A percentile compares a stretch with the other conserved stretches of the same genome.
These are phyloP conservation scores for Callipepla squamata DNA, from an alignment of 2,113 vertebrate species.

Conservation along the genomic window DNA sequence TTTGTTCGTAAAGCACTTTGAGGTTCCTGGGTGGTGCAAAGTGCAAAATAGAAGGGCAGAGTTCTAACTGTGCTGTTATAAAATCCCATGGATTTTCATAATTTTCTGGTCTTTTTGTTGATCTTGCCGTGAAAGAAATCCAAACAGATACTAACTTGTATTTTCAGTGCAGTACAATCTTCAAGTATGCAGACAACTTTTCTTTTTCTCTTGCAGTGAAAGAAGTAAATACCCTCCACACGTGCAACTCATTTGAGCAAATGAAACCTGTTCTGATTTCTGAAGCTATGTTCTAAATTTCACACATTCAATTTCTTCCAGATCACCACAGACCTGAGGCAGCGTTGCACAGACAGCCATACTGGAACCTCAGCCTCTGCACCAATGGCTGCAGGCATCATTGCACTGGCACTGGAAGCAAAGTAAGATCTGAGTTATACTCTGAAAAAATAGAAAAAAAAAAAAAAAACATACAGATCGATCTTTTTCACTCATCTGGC, in stretches of 20 bases:
- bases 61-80: neutral
- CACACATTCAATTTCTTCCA: slow-evolving; percentile 73
- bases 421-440: slow-evolving; percentile 88
- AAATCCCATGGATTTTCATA: neutral
- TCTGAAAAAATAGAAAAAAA: neutral
- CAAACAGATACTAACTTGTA: neutral
- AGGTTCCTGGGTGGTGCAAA: slow-evolving; percentile 6
- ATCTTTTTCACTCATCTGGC: neutral
- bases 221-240: neutral
- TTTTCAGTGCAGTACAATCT: neutral
- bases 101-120: neutral
- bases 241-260: neutral
- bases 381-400: slow-evolving; percentile 98
- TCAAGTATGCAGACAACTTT: neutral
- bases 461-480: neutral
- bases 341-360: slow-evolving; percentile 98
- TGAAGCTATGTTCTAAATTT: slow-evolving; percentile 40
- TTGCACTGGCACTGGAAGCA: slow-evolving; percentile 96
- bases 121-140: neutral
- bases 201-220: neutral
- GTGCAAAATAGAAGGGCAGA: neutral
- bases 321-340: slow-evolving; percentile 97
- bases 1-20: neutral
- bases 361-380: slow-evolving; percentile 97
- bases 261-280: slow-evolving; percentile 28